phyloP scores from a whole-genome alignment of 2,888 invertebrate genomes.

The Agonopterix arenella region DNA sequence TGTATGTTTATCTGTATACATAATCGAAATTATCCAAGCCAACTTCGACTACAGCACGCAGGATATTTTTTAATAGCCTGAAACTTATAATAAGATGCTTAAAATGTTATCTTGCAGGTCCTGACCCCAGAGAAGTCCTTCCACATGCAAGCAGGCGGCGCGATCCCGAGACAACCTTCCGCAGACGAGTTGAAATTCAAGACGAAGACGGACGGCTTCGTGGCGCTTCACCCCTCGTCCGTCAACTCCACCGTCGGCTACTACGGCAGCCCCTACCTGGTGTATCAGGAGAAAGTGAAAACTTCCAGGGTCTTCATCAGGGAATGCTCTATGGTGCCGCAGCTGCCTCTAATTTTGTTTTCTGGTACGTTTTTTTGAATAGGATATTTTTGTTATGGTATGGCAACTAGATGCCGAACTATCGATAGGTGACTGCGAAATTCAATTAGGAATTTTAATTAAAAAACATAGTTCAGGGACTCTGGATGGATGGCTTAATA shows the following conservation, averaged over 20 bases:
- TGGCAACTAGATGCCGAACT: no score
- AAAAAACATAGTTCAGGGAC: no score
- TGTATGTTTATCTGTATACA: no score
- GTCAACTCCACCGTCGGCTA: conserved; percentile 81
- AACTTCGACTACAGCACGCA: no score
- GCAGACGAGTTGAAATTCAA: conserved; percentile 85
- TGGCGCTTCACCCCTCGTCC: conserved; percentile 86
- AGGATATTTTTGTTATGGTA: no score
- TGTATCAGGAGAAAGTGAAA: conserved; percentile 90
- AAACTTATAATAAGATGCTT: neutral
- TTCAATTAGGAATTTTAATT: no score
- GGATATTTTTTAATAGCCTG: neutral
- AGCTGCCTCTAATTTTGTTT: conserved; percentile 83
- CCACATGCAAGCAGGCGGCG: conserved; percentile 83
- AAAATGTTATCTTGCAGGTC: conserved; percentile 46
- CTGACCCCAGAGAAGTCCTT: conserved; percentile 87
- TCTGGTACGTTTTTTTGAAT: conserved; percentile 46
- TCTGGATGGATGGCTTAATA: no score
- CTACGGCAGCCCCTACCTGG: conserved; percentile 85
- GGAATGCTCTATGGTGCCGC: conserved; percentile 88
- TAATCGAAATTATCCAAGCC: no score
- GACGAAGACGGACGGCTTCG: conserved; percentile 85
- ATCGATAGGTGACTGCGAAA: no score
- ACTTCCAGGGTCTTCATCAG: conserved; percentile 87
- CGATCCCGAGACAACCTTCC: conserved; percentile 83